phyloP scores from a whole-genome alignment of 1,140 invertebrate species.

The Andrena cerasifolii region DNA sequence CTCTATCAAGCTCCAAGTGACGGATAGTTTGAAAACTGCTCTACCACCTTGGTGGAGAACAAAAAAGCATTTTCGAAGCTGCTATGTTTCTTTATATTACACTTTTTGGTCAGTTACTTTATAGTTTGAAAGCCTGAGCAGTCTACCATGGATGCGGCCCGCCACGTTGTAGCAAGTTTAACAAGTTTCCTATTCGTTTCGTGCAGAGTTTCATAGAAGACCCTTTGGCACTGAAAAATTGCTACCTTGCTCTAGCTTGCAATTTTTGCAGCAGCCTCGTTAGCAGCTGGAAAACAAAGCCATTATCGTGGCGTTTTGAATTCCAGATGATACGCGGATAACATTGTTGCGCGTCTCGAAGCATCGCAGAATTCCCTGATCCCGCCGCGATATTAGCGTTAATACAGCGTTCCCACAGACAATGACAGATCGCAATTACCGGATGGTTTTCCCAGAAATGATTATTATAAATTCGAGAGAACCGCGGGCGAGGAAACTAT shows the following conservation, averaged over 20 bases:
- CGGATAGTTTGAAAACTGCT: too few species aligned
- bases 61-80: not conserved
- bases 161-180: not conserved
- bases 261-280: conserved; percentile 27
- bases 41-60: too few species aligned
- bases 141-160: too few species aligned
- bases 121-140: not conserved
- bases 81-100: not conserved
- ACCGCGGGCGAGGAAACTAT: too few species aligned
- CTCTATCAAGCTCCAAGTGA: too few species aligned
- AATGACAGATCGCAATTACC: conserved; percentile 47
- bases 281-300: conserved; percentile 18
- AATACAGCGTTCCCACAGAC: conserved; percentile 48
- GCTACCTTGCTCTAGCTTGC: conserved; percentile 5
- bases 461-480: not conserved
- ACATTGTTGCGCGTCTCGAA: conserved; percentile 61
- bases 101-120: not conserved
- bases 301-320: conserved; percentile 59
- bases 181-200: not conserved
- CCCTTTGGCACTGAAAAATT: not conserved
- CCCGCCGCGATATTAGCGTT: conserved; percentile 54
- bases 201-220: not conserved
- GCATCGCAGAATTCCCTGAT: conserved; percentile 56
- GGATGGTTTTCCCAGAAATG: not conserved
- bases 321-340: conserved; percentile 44